Evolutionary conservation across 2,113 vertebrate species (phyloP).

Genomic region (Cebus imitator): DNA sequence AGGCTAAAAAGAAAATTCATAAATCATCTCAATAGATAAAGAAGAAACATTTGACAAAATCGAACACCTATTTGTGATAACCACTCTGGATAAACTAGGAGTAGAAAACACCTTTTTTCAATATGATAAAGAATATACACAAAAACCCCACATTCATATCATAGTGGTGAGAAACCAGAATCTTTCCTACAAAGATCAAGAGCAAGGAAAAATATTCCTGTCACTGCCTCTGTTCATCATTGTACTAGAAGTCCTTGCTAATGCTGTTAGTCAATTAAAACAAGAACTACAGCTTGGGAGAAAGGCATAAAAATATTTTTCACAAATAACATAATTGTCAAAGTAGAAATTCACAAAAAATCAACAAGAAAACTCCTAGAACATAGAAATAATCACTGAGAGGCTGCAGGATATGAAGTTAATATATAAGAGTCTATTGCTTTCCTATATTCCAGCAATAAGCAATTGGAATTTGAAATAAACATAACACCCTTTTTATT

Average conservation of each 20-base stretch:
- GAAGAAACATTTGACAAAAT: background rate
- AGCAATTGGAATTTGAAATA: background rate
- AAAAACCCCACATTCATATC: background rate
- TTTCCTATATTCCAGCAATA: background rate
- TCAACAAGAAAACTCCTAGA: background rate
- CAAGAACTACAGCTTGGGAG: background rate
- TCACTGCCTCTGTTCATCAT: background rate
- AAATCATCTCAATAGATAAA: background rate
- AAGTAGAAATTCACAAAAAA: background rate
- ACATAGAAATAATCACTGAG: background rate
- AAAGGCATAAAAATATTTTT: background rate
- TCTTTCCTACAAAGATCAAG: background rate
- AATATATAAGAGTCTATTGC: background rate
- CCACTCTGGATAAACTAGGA: background rate
- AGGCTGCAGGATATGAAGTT: background rate
- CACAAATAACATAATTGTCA: background rate
- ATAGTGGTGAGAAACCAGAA: background rate
- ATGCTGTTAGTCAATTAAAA: background rate
- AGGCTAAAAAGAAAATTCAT: background rate
- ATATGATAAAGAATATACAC: background rate
- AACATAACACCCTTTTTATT: background rate
- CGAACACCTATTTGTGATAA: background rate
- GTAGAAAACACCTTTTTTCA: background rate
- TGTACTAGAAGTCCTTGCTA: background rate
- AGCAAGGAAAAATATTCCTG: background rate